Percentiles rank a stretch among this genome's conserved stretches.
These are phyloP conservation scores for Parelbella ahira DNA, from an alignment of 2,888 invertebrate species.

Conservation along the genomic window DNA sequence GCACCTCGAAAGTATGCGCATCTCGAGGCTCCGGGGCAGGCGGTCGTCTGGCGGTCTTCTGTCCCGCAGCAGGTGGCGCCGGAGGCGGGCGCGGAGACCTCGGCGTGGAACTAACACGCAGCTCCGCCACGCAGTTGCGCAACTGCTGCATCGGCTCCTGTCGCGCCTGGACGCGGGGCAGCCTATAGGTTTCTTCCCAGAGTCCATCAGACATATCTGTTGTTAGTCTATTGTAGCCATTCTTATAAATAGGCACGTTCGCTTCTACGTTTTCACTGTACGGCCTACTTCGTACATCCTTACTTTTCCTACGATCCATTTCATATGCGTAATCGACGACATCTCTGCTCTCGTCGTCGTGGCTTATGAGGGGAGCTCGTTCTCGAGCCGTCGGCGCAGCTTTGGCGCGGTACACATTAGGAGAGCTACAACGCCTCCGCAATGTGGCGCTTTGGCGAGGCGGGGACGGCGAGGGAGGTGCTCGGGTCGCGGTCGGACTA, in stretches of 20 bases:
- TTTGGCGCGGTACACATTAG: constrained; percentile 65
- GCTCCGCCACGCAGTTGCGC: constrained; percentile 62
- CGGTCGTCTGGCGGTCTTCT: constrained; percentile 48
- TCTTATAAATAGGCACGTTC: constrained; percentile 57
- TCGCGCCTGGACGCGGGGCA: constrained; percentile 62
- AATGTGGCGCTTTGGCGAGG: constrained; percentile 59
- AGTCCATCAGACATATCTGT: constrained; percentile 52
- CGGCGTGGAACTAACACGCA: constrained; percentile 68
- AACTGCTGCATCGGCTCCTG: constrained; percentile 68
- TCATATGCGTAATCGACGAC: constrained; percentile 60
- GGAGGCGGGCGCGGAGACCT: constrained; percentile 64
- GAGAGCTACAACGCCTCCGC: constrained; percentile 68
- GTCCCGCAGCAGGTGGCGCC: constrained; percentile 47
- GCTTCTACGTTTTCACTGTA: constrained; percentile 73
- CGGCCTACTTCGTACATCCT: constrained; percentile 59
- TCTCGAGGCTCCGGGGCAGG: constrained; percentile 70
- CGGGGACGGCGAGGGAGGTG: constrained; percentile 65
- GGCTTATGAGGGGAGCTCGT: constrained; percentile 54
- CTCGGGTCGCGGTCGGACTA: constrained; percentile 75
- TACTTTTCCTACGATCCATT: constrained; percentile 57
- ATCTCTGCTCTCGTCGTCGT: constrained; percentile 66
- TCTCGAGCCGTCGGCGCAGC: constrained; percentile 50
- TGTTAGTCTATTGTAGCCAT: constrained; percentile 59
- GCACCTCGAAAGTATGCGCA: constrained; percentile 66
- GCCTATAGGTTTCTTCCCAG: constrained; percentile 71